Conservation (phyloP, 2,888 invertebrate species). For the Stenotaenia linearis region DNA sequence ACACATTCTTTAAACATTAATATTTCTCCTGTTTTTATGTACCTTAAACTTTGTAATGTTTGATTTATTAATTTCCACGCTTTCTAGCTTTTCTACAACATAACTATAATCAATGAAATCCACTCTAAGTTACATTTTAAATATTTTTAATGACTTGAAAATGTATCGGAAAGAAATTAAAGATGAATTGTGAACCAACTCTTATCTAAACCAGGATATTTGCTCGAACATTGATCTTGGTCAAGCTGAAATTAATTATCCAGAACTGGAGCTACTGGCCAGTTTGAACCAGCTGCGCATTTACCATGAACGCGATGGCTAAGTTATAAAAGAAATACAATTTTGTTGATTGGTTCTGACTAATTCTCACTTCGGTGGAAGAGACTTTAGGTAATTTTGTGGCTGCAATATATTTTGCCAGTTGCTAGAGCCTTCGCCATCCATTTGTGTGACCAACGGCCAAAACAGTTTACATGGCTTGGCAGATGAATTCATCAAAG, state of each 20-base stretch:
- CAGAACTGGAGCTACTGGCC: background rate
- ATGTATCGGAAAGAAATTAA: background rate
- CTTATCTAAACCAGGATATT: background rate
- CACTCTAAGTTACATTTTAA: too few relatives aligned
- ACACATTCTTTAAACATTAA: too few relatives aligned
- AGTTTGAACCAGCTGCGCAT: background rate
- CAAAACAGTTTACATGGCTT: constrained; percentile 1
- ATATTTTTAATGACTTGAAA: background rate
- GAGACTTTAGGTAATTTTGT: background rate
- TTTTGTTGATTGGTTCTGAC: constrained; percentile 9
- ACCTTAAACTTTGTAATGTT: too few relatives aligned
- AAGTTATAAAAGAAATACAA: background rate
- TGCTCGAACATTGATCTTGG: background rate
- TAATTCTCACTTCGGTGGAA: background rate
- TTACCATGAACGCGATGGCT: background rate
- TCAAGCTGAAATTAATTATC: constrained; percentile 9
- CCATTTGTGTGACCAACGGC: constrained; percentile 3
- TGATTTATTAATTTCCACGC: too few relatives aligned
- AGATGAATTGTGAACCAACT: background rate
- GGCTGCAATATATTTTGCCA: background rate
- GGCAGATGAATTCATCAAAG: background rate
- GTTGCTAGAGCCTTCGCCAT: background rate
- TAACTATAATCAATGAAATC: too few relatives aligned
- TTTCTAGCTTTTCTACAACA: too few relatives aligned
- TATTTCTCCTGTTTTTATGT: too few relatives aligned